These are phyloP conservation scores for Coturnix japonica DNA, from an alignment of 2,113 vertebrate species.

Conservation along the genomic window DNA sequence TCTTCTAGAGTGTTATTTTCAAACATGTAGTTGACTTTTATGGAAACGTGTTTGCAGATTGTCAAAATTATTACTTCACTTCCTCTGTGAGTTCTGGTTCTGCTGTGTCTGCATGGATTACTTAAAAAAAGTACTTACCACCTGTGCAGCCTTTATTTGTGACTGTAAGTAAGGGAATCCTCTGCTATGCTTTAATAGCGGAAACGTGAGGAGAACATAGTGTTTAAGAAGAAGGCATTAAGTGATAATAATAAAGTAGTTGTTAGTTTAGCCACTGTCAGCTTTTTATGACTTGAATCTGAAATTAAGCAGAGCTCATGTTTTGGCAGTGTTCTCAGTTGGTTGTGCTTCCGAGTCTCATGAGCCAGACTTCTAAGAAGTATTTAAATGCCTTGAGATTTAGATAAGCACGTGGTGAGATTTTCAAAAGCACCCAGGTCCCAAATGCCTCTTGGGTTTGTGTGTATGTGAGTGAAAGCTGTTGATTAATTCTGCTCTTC, in stretches of 20 bases:
- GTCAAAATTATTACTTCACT: background rate
- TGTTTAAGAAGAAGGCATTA: background rate
- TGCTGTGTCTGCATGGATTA: background rate
- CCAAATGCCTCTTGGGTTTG: background rate
- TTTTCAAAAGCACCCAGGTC: constrained; percentile 18
- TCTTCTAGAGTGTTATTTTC: background rate
- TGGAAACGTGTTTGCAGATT: background rate
- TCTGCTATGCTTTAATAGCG: background rate
- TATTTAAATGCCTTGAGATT: constrained; percentile 51
- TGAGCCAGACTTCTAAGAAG: constrained; percentile 7
- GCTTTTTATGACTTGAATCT: constrained; percentile 23
- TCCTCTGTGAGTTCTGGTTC: background rate
- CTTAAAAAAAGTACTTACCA: background rate
- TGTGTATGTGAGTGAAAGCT: accelerated
- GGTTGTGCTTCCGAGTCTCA: constrained; percentile 21
- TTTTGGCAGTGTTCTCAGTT: constrained; percentile 13
- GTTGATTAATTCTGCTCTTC: background rate
- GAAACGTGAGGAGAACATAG: background rate
- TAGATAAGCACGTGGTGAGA: background rate
- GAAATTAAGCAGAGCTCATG: constrained; percentile 2
- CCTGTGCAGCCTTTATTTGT: background rate
- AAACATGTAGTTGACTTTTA: background rate
- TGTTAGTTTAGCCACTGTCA: constrained; percentile 1
- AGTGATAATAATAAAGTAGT: background rate
- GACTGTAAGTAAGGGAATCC: background rate